Percentiles rank a stretch among this genome's conserved stretches.
Conservation (phyloP, 2,888 invertebrate genomes). For the Cremastinae sp. region DNA sequence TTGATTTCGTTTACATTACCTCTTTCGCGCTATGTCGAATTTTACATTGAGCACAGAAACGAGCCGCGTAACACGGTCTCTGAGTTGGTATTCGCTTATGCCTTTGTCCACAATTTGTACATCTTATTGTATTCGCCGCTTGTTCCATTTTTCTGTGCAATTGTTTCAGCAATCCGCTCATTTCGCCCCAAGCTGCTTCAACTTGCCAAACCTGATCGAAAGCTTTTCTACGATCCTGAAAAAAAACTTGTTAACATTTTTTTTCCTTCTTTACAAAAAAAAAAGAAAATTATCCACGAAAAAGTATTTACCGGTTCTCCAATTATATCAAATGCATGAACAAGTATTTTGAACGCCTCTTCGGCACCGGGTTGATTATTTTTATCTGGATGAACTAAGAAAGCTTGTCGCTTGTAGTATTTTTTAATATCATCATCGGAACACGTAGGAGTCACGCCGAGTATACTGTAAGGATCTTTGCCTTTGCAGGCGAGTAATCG, state of each 20-base stretch:
- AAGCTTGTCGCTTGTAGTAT: conserved; percentile 96
- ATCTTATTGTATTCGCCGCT: conserved; percentile 95
- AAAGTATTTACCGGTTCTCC: conserved; percentile 88
- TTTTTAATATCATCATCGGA: conserved; percentile 96
- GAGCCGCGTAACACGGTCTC: conserved; percentile 94
- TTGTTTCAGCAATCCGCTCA: conserved; percentile 92
- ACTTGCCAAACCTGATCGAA: conserved; percentile 89
- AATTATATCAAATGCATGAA: conserved; percentile 96
- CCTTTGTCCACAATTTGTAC: conserved; percentile 95
- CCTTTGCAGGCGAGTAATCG: conserved; percentile 95
- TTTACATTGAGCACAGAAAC: conserved; percentile 94
- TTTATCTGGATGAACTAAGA: conserved; percentile 97
- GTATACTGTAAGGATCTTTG: conserved; percentile 96
- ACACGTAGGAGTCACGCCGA: conserved; percentile 93
- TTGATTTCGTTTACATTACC: conserved; percentile 79
- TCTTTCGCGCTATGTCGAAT: conserved; percentile 94
- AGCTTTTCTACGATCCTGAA: conserved; percentile 86
- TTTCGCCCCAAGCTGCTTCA: conserved; percentile 93
- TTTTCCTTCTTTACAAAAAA: background rate
- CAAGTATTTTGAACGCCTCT: conserved; percentile 97
- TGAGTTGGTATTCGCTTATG: conserved; percentile 93
- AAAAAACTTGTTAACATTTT: conserved; percentile 36
- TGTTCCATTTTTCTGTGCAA: conserved; percentile 96
- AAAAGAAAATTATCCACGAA: background rate
- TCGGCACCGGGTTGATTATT: conserved; percentile 97